phyloP scores from a whole-genome alignment of 2,113 vertebrate species.

The Chascanopsetta lugubris region DNA sequence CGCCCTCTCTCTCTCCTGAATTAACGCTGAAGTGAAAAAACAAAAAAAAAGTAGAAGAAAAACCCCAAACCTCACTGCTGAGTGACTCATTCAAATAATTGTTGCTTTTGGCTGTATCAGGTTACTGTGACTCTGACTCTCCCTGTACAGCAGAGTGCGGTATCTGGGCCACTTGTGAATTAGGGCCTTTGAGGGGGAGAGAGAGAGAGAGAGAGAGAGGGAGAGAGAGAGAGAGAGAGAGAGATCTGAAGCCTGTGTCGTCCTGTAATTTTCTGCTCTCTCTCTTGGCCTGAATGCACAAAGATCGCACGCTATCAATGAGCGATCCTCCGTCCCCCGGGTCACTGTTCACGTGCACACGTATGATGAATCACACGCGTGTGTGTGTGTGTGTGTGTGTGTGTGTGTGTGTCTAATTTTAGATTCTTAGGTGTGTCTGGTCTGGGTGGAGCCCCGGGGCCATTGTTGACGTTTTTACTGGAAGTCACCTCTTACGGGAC shows the following conservation, averaged over 20 bases:
- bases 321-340: slow-evolving; percentile 1
- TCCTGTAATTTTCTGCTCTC: slow-evolving; percentile 59
- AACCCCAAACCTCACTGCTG: slow-evolving; percentile 53
- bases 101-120: slow-evolving; percentile 72
- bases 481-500: slow-evolving; percentile 22
- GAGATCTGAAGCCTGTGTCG: slow-evolving; percentile 40
- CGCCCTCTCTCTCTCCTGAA: slow-evolving; percentile 56
- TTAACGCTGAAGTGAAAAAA: slow-evolving; percentile 49
- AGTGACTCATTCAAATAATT: slow-evolving; percentile 79
- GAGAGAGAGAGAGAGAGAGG: slow-evolving; percentile 41
- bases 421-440: slow-evolving; percentile 28
- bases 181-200: slow-evolving; percentile 58
- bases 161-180: slow-evolving; percentile 75
- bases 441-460: slow-evolving; percentile 19
- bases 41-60: slow-evolving; percentile 37
- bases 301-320: slow-evolving; percentile 31
- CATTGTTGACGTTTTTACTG: slow-evolving; percentile 14
- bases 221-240: slow-evolving; percentile 32
- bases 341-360: not conserved
- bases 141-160: slow-evolving; percentile 43
- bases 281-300: slow-evolving; percentile 30
- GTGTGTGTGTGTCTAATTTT: not conserved
- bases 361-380: slow-evolving; percentile 3
- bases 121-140: slow-evolving; percentile 61
- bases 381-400: not conserved